Evolutionary conservation across 2,888 invertebrate genomes (phyloP).

Genomic region (Leuctra nigra): DNA sequence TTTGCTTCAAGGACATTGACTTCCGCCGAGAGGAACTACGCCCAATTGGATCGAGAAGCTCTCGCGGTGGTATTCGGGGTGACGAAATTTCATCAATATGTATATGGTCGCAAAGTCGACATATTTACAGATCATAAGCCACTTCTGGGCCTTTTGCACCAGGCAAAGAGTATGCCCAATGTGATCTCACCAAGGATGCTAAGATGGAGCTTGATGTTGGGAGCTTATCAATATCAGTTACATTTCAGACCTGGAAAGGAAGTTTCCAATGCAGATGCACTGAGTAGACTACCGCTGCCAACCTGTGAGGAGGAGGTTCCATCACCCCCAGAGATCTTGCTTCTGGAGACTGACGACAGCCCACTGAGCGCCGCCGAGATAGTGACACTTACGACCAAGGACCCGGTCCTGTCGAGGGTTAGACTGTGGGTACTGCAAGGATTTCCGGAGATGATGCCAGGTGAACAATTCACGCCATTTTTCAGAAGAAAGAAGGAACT

Average conservation of each 20-base stretch:
- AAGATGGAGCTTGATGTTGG: slow-evolving; percentile 15
- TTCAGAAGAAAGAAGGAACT: neutral
- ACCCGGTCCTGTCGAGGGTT: neutral
- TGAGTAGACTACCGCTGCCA: too few species aligned
- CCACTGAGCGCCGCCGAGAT: too few species aligned
- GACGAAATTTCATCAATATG: slow-evolving; percentile 38
- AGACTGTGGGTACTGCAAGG: neutral
- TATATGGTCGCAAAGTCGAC: too few species aligned
- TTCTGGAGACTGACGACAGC: neutral
- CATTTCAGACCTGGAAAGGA: slow-evolving; percentile 18
- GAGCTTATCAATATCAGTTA: slow-evolving; percentile 22
- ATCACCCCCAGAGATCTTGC: too few species aligned
- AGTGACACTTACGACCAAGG: neutral
- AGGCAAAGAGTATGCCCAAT: slow-evolving; percentile 26
- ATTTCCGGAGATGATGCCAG: neutral
- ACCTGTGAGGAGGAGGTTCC: too few species aligned
- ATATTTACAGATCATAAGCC: slow-evolving; percentile 30
- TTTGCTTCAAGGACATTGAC: slow-evolving; percentile 34
- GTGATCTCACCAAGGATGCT: slow-evolving; percentile 10
- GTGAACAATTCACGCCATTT: neutral
- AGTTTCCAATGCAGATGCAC: too few species aligned
- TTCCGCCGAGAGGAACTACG: slow-evolving; percentile 33
- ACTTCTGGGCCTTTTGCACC: slow-evolving; percentile 30
- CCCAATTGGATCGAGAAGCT: slow-evolving; percentile 35
- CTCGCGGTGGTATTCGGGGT: slow-evolving; percentile 38